phyloP scores from a whole-genome alignment of 2,888 invertebrate genomes.

The Trissolcus japonicus region DNA sequence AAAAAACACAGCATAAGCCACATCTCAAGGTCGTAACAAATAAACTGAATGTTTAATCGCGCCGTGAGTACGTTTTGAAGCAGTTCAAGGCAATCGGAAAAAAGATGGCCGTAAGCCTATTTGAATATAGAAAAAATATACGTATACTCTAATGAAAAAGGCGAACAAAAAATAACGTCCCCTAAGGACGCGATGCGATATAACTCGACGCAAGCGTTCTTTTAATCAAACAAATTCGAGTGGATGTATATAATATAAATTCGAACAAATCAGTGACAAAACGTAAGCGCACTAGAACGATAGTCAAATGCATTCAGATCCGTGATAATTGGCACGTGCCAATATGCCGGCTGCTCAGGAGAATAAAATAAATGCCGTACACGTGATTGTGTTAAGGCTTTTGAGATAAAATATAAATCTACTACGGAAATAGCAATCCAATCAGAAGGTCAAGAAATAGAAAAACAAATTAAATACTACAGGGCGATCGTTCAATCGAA shows the following conservation, averaged over 20 bases:
- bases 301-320: slow-evolving; percentile 63
- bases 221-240: slow-evolving; percentile 32
- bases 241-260: slow-evolving; percentile 26
- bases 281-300: slow-evolving; percentile 64
- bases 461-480: slow-evolving; percentile 42
- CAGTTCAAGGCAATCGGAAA: slow-evolving; percentile 62
- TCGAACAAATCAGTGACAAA: slow-evolving; percentile 45
- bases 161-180: slow-evolving; percentile 55
- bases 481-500: slow-evolving; percentile 49
- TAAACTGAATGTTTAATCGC: slow-evolving; percentile 4
- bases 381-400: slow-evolving; percentile 39
- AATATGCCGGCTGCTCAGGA: slow-evolving; percentile 28
- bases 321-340: slow-evolving; percentile 44
- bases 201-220: slow-evolving; percentile 44
- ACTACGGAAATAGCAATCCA: slow-evolving; percentile 62
- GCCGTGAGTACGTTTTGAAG: slow-evolving; percentile 55
- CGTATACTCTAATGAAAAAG: slow-evolving; percentile 61
- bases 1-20: slow-evolving; percentile 74
- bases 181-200: slow-evolving; percentile 60
- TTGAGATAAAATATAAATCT: slow-evolving; percentile 53
- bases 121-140: slow-evolving; percentile 43
- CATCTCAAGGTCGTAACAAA: slow-evolving; percentile 62
- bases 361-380: slow-evolving; percentile 35
- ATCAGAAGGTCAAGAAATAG: slow-evolving; percentile 52
- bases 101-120: slow-evolving; percentile 55